Conservation (phyloP, 2,888 invertebrate genomes). For the Orchesellides sinensis region DNA sequence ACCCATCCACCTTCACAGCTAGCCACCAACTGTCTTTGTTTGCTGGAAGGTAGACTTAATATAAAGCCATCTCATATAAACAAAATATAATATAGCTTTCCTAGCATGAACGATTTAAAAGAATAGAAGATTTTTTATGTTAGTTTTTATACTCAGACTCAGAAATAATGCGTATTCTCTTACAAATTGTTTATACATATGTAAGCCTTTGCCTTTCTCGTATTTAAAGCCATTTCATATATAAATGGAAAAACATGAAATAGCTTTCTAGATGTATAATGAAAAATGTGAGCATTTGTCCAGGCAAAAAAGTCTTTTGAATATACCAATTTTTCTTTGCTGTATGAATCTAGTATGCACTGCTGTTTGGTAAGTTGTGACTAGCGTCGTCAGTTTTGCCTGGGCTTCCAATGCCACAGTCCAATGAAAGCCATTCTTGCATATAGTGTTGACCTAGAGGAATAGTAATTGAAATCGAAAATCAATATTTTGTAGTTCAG, state of each 20-base stretch:
- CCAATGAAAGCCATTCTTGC: background rate
- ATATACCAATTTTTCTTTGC: too few species aligned
- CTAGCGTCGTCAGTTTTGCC: background rate
- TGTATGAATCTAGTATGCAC: background rate
- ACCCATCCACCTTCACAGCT: slow-evolving; percentile 6
- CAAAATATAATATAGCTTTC: background rate
- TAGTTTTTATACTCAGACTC: background rate
- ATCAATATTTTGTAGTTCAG: background rate
- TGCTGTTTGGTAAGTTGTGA: background rate
- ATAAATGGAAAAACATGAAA: background rate
- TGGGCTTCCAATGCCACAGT: background rate
- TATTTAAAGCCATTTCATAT: background rate
- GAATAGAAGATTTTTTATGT: too few species aligned
- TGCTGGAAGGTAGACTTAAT: background rate
- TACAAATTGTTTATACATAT: background rate
- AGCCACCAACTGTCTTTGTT: background rate
- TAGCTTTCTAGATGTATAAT: too few species aligned
- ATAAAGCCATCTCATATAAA: background rate
- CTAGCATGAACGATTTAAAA: background rate
- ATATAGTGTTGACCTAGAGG: too few species aligned
- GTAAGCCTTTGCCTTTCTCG: background rate
- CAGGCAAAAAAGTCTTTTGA: background rate
- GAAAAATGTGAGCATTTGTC: background rate
- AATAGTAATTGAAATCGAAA: too few species aligned
- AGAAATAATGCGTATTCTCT: background rate